Evolutionary conservation across 2,888 invertebrate genomes (phyloP).

Genomic region (Exephanes ischioxanthus): DNA sequence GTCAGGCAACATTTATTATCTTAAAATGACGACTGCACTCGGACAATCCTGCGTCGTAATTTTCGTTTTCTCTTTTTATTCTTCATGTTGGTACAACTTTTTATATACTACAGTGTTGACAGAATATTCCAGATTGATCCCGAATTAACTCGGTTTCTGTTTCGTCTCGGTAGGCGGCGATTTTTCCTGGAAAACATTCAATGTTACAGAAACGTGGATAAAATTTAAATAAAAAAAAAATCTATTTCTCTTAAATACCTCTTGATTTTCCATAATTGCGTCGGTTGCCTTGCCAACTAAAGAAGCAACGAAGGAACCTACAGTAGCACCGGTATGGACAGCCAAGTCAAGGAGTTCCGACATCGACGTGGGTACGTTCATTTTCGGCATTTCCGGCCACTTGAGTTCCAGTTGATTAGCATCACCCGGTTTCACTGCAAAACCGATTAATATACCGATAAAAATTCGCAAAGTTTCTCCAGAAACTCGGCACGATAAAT

Average conservation of each 20-base stretch:
- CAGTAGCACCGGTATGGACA: conserved; percentile 84
- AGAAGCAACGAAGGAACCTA: conserved; percentile 84
- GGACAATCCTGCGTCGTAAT: neutral
- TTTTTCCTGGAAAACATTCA: conserved; percentile 38
- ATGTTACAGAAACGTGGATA: neutral
- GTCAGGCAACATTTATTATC: conserved; percentile 9
- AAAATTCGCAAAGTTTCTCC: conserved; percentile 12
- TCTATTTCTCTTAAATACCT: conserved; percentile 69
- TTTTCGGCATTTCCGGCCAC: conserved; percentile 88
- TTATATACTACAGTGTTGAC: conserved; percentile 24
- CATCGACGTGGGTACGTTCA: conserved; percentile 88
- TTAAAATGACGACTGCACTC: neutral
- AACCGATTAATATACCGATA: neutral
- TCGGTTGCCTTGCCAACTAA: conserved; percentile 70
- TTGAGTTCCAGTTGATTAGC: conserved; percentile 81
- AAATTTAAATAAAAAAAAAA: neutral
- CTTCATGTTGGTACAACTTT: neutral
- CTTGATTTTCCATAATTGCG: conserved; percentile 69
- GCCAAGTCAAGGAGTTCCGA: conserved; percentile 86
- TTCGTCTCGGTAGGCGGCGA: conserved; percentile 19
- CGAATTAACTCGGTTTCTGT: conserved; percentile 48
- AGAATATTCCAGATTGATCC: conserved; percentile 26
- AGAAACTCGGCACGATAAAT: neutral
- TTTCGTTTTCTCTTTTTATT: neutral
- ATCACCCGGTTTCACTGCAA: conserved; percentile 90